These are phyloP conservation scores for Clanis bilineata DNA, from an alignment of 2,888 invertebrate species.

Conservation along the genomic window DNA sequence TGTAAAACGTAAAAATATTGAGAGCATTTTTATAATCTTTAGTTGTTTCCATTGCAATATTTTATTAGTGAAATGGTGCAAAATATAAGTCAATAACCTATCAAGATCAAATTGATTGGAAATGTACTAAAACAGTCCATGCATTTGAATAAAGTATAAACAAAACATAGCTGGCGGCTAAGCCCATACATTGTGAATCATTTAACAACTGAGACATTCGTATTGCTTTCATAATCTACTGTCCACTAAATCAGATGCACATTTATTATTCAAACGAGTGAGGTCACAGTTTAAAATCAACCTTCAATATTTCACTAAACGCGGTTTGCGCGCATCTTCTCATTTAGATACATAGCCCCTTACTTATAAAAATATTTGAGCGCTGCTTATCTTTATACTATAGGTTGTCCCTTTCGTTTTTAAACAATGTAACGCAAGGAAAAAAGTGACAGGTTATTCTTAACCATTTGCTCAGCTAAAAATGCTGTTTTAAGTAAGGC, in stretches of 20 bases:
- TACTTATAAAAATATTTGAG: no score
- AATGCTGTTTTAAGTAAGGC: no score
- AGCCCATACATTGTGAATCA: constrained; percentile 18
- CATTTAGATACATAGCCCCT: no score
- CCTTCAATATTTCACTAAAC: constrained; percentile 19
- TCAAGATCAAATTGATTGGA: background rate
- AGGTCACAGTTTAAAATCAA: constrained; percentile 15
- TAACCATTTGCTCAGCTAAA: no score
- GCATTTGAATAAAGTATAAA: constrained; percentile 5
- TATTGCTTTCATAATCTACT: constrained; percentile 12
- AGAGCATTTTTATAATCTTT: no score
- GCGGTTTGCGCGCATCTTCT: no score
- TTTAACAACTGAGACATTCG: constrained; percentile 3
- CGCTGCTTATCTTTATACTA: no score
- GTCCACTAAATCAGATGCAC: constrained; percentile 13
- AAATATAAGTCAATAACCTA: background rate
- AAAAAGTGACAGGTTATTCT: no score
- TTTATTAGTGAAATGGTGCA: background rate
- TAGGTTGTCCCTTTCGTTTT: no score
- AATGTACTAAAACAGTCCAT: background rate
- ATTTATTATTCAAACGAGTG: constrained; percentile 10
- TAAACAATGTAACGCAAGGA: no score
- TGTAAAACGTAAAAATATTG: no score
- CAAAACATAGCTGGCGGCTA: constrained; percentile 15
- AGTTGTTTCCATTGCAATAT: background rate